These are phyloP conservation scores for Lynx canadensis DNA, from an alignment of 2,113 vertebrate species.

Conservation along the genomic window DNA sequence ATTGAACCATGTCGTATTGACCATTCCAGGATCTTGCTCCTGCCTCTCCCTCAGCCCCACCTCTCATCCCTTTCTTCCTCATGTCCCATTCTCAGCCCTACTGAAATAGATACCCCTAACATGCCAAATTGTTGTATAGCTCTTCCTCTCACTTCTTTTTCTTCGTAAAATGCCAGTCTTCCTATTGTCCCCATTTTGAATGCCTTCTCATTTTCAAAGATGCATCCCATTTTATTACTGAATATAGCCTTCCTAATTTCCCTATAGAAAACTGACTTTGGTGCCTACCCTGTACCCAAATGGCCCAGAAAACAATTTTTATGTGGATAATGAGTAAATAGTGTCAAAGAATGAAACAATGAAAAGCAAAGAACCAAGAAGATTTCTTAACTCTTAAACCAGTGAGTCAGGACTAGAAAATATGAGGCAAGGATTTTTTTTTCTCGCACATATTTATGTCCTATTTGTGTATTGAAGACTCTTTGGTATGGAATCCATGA, in stretches of 20 bases:
- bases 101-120: neutral
- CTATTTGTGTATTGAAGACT: neutral
- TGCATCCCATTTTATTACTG: neutral
- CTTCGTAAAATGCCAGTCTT: neutral
- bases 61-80: neutral
- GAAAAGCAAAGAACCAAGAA: neutral
- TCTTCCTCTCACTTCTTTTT: neutral
- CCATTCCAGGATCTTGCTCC: neutral
- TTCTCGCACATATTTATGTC: neutral
- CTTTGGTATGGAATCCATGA: neutral
- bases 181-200: neutral
- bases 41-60: too few relatives aligned
- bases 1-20: neutral
- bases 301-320: neutral
- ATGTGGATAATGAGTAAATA: neutral
- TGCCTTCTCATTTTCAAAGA: neutral
- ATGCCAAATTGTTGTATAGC: neutral
- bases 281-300: neutral
- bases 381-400: neutral
- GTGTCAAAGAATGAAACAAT: neutral
- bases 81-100: neutral
- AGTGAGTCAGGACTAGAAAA: neutral
- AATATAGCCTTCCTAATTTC: neutral
- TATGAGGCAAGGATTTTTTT: neutral
- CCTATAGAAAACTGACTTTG: neutral